Conservation (phyloP, 37 sponge, comb jelly and placozoan species). For the Ianthella basta region DNA sequence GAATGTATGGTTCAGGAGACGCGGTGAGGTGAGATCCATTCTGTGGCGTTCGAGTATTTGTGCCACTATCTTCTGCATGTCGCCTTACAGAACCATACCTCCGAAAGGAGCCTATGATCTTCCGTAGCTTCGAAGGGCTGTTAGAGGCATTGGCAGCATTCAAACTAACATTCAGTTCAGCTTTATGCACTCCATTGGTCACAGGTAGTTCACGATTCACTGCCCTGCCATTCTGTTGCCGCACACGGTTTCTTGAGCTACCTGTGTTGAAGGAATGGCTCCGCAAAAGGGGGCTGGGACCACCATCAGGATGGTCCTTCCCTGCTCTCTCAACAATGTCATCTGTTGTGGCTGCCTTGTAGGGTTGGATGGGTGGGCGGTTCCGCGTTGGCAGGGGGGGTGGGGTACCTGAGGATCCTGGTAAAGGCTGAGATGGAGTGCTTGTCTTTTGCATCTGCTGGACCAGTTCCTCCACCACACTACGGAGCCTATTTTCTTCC, state of each 20-base stretch:
- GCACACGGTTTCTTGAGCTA: no score
- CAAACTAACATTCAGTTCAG: neutral
- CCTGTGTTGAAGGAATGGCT: constrained; percentile 2
- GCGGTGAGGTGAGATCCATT: no score
- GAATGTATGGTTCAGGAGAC: no score
- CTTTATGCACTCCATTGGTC: neutral
- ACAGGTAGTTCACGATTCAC: no score
- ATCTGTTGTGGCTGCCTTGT: constrained; percentile 21
- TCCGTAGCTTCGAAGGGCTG: neutral
- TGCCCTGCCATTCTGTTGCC: no score
- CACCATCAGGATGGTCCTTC: neutral
- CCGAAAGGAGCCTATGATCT: constrained; percentile 1
- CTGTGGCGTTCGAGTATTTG: no score
- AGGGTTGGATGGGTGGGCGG: neutral
- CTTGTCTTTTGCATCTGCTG: constrained; percentile 27
- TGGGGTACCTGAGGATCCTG: neutral
- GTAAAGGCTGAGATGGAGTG: neutral
- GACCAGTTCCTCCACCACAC: constrained; percentile 64
- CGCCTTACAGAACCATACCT: neutral
- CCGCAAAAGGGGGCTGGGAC: neutral
- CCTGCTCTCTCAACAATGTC: neutral
- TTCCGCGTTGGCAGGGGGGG: constrained; percentile 3
- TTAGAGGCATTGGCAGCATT: constrained; percentile 3
- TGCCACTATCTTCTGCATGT: no score
- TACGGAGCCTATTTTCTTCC: constrained; percentile 60